phyloP scores from a whole-genome alignment of 1,140 invertebrate genomes.

The Ceratitis capitata region DNA sequence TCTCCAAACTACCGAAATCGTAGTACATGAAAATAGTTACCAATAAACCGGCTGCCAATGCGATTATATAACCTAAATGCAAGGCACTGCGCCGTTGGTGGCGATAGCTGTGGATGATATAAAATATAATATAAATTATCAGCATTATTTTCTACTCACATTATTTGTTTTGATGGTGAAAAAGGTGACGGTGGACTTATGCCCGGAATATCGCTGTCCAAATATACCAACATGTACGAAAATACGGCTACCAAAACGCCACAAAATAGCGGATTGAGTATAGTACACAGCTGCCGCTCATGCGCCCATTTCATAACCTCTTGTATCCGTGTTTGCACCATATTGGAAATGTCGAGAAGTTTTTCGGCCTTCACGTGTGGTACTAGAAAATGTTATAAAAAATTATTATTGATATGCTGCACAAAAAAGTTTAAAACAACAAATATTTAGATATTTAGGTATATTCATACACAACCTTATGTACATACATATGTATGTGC shows the following conservation, averaged over 20 bases:
- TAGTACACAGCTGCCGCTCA: background rate
- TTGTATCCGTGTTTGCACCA: background rate
- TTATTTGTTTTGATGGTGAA: constrained; percentile 58
- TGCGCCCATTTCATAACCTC: background rate
- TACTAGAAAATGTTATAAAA: background rate
- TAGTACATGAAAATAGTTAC: constrained; percentile 50
- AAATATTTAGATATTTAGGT: too few species aligned
- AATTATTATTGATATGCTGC: background rate
- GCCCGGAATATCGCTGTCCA: constrained; percentile 67
- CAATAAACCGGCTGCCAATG: constrained; percentile 49
- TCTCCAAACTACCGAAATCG: constrained; percentile 28
- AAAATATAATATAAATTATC: background rate
- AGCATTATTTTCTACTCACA: constrained; percentile 46
- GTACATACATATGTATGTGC: background rate
- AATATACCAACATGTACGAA: constrained; percentile 66
- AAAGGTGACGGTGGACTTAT: constrained; percentile 67
- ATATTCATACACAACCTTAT: background rate
- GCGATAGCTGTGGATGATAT: constrained; percentile 24
- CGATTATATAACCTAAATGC: constrained; percentile 54
- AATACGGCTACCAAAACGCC: constrained; percentile 57
- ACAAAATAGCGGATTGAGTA: constrained; percentile 51
- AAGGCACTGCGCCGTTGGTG: constrained; percentile 42
- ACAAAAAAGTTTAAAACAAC: background rate
- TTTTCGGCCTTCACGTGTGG: background rate
- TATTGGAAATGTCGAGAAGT: background rate